phyloP scores from a whole-genome alignment of 92 coral and sea anemone species.

The Zoanthus solanderi region DNA sequence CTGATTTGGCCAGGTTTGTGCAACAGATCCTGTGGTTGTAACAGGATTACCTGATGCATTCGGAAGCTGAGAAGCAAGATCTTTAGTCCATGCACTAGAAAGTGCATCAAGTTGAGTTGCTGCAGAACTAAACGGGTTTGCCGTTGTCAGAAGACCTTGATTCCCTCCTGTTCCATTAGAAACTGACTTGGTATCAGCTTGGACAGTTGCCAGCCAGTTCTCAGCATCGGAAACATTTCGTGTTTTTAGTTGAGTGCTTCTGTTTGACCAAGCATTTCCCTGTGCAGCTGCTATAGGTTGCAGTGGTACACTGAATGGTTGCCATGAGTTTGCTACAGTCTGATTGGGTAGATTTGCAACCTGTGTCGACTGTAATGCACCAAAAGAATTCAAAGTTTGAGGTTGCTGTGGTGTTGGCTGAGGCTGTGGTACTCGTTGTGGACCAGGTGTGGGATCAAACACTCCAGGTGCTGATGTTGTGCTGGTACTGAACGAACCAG shows the following conservation, averaged over 20 bases:
- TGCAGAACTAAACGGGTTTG: slow-evolving; percentile 80
- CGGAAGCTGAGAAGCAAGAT: slow-evolving; percentile 70
- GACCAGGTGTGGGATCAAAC: slow-evolving; percentile 46
- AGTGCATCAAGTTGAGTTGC: slow-evolving; percentile 73
- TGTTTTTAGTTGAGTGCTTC: slow-evolving; percentile 46
- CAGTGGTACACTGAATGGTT: slow-evolving; percentile 60
- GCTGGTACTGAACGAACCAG: slow-evolving; percentile 37
- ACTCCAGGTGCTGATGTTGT: not conserved
- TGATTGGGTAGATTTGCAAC: slow-evolving; percentile 50
- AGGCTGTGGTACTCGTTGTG: not conserved
- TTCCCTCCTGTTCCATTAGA: slow-evolving; percentile 50
- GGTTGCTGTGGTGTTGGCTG: slow-evolving; percentile 32
- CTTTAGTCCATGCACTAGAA: slow-evolving; percentile 90
- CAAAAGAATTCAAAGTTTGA: slow-evolving; percentile 47
- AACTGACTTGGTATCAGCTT: slow-evolving; percentile 55
- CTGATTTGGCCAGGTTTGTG: slow-evolving; percentile 41
- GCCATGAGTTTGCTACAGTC: slow-evolving; percentile 52
- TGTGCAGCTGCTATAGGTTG: slow-evolving; percentile 41
- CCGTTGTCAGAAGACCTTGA: slow-evolving; percentile 84
- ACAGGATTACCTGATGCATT: slow-evolving; percentile 6
- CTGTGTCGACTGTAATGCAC: slow-evolving; percentile 40
- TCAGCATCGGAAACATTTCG: slow-evolving; percentile 79
- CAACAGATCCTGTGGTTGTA: slow-evolving; percentile 1
- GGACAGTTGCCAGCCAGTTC: slow-evolving; percentile 85
- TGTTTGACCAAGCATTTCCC: slow-evolving; percentile 46